Base-by-base conservation (phyloP, 2,113 vertebrate species). In the Aspidoscelis tigris region DNA sequence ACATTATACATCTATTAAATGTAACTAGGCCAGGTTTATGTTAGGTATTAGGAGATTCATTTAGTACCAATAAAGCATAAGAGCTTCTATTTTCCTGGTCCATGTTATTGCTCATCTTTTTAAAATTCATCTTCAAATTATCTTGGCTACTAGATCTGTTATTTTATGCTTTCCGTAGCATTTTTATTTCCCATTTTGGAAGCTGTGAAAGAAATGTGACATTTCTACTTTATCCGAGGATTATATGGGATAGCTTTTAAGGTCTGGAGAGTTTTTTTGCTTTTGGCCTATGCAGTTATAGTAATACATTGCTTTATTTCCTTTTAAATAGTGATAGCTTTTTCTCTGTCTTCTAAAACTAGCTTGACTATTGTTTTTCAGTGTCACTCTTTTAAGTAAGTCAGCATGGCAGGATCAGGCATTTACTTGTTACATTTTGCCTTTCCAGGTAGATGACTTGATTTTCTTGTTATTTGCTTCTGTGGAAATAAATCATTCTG, bases 141-240 rank as follows among this genome's bases (percentile, higher is more conserved):
- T 22, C n/a, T 14, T 44, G 22, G 66, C 78, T 70, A 14, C 66
- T 70, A 20, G 47, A n/a, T 20, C 20, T 69, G 26, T 21, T 53
- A 22, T 43, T 78, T 41, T 39, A 71, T 43, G 50, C 11, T 41
- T 2, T 20, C 84, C 26, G 80, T 41, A 64, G 55, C 24, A 71
- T 89, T 74, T 41, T 86, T 88, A 85, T 82, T 91, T 58, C 24
- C 55, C 14, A 2, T 12, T 58, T 87, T 91, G 68, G 39, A 39
- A 64, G 9, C 82, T 1, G 64, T 87, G 20, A 83, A 90, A 41
- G 33, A 91, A 82, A 81, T 71, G 43, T 26, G 66, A 83, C 83
- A 83, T 74, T 21, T 74, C 64, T 65, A 24, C 81, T 26, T n/a
- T 78, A 72, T 86, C 78, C 87, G 86, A 41, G 80, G 79, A 43